A percentile compares a stretch with the other conserved stretches of the same genome.
Evolutionary conservation across 53 echinoderm and acorn worm genomes (phyloP).

Genomic region (Holothuria scabra): DNA sequence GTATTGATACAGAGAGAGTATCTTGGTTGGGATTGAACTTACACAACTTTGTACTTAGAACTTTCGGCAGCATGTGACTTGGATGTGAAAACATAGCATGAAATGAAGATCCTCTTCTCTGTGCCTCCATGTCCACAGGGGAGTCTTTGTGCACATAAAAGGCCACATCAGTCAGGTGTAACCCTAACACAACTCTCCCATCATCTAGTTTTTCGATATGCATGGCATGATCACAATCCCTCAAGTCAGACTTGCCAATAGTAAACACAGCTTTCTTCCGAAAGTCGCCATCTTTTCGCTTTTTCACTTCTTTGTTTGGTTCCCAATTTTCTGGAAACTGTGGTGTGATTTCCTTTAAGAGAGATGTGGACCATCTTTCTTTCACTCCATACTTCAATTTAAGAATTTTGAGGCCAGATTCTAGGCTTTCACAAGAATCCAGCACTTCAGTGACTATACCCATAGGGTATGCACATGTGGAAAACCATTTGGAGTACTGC

Average conservation of each 20-base stretch:
- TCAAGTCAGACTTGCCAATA: constrained; percentile 77
- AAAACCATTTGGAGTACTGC: constrained; percentile 75
- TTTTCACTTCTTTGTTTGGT: constrained; percentile 62
- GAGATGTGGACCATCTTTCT: constrained; percentile 54
- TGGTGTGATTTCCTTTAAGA: constrained; percentile 11
- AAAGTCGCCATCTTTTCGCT: constrained; percentile 48
- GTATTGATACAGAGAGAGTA: constrained; percentile 73
- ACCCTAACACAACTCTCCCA: constrained; percentile 58
- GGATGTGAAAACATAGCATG: constrained; percentile 60
- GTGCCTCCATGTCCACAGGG: constrained; percentile 73
- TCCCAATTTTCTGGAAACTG: constrained; percentile 60
- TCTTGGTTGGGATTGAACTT: constrained; percentile 73
- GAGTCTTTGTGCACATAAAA: constrained; percentile 71
- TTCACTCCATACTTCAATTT: constrained; percentile 76
- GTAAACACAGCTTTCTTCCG: constrained; percentile 71
- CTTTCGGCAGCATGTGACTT: constrained; percentile 78
- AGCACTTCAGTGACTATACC: constrained; percentile 78
- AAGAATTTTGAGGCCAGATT: constrained; percentile 67
- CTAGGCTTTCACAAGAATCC: constrained; percentile 55
- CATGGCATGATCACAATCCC: constrained; percentile 87
- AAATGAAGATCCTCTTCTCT: constrained; percentile 77
- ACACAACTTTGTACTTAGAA: constrained; percentile 71
- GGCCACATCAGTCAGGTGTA: constrained; percentile 91
- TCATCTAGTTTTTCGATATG: constrained; percentile 59
- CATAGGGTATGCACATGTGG: constrained; percentile 70